Base-by-base conservation (phyloP, 2,888 invertebrate genomes). In the Syrista parreyssii region DNA sequence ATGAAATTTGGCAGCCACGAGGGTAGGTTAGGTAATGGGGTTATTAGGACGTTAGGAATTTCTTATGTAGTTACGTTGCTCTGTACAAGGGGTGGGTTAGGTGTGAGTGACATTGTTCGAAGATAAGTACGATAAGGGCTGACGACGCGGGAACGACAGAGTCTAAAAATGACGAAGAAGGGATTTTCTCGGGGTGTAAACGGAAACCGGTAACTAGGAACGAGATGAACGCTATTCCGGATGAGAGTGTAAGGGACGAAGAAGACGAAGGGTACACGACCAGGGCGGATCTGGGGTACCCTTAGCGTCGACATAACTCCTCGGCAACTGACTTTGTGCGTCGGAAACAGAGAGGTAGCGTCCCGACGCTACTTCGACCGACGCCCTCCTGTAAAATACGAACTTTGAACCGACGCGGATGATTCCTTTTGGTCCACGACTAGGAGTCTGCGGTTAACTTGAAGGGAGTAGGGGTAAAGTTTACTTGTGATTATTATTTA, bases 271-370 rank as follows among this genome's bases (percentile, higher is more conserved):
- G 83, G 83, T 88, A 90, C 90, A 89, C 85, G 89, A 80, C 85
- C 86, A 88, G 87, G 89, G 89, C 89, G 90, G 89, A 84, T 87
- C 89, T 83, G 77, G 79, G 78, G 84, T 84, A 86, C 85, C 85
- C 85, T 87, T 86, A 86, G 82, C 84, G 86, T 82, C 85, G 85
- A 86, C 88, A 88, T 90, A 89, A 89, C 87, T 89, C 85, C 83
- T 80, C 79, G 82, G 80, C 84, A 87, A 86, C 86, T 82, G 31
- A 30, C 31, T 31, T 71, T 32, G 31, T 12, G 71, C 71, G 71
- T 71, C 71, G 71, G 71, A 12, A 71, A 71, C 71, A 23, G 71
- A 71, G 71, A 11, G 15, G n/a, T n/a, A 6, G 31, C 71, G 4
- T 30, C 71, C 11, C 15, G 71, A 33, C 55, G 55, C 23, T 23